Conservation (phyloP, 2,113 vertebrate genomes). For the Catagonus wagneri region DNA sequence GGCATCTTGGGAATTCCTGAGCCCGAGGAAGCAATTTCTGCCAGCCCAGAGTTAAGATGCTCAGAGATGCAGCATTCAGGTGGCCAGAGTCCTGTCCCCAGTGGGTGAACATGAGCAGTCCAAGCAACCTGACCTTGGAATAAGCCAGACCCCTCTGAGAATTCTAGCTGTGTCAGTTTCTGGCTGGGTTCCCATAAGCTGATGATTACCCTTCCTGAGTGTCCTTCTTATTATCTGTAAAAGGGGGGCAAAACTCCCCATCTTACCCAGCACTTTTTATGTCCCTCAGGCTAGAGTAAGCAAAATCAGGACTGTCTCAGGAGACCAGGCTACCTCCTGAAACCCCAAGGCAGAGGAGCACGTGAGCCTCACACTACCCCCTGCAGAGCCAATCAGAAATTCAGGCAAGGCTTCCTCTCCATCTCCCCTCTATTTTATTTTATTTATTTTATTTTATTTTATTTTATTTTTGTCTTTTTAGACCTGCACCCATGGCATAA, state of each 20-base stretch:
- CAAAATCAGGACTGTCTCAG: neutral
- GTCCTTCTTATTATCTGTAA: neutral
- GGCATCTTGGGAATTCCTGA: neutral
- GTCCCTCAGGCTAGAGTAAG: neutral
- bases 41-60: neutral
- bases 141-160: neutral
- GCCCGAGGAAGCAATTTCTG: neutral
- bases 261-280: neutral
- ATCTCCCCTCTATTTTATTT: neutral
- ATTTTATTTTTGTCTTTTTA: too few species aligned
- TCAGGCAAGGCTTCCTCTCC: neutral
- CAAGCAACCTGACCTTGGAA: neutral
- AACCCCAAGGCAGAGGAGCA: neutral
- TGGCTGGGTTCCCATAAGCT: neutral
- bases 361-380: neutral
- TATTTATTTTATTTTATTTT: too few species aligned
- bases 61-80: neutral
- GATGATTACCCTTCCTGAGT: neutral
- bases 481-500: too few species aligned
- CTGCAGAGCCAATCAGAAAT: neutral
- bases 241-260: neutral
- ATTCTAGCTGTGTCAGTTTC: neutral
- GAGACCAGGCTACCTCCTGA: neutral
- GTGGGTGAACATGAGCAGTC: neutral
- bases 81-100: neutral